Conservation (phyloP, 2,888 invertebrate genomes). For the Lasius fuliginosus region DNA sequence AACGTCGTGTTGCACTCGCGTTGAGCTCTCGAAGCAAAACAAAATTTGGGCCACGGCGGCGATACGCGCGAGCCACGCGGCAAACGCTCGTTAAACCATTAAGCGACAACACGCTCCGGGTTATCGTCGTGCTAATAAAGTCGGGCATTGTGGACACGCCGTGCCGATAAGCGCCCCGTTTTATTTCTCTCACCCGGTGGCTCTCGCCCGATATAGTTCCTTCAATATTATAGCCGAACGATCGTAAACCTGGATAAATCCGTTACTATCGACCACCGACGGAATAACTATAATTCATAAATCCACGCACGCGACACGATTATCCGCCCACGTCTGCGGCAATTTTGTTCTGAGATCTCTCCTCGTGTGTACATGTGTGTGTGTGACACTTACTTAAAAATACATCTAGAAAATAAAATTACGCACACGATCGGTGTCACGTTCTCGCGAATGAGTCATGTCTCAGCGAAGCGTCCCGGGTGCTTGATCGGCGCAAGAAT, state of each 20-base stretch:
- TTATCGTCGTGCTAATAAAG: conserved; percentile 81
- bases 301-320: conserved; percentile 3
- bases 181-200: conserved; percentile 63
- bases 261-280: neutral
- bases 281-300: conserved; percentile 5
- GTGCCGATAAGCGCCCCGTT: conserved; percentile 77
- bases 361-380: neutral
- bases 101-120: conserved; percentile 71
- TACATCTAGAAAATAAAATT: conserved; percentile 18
- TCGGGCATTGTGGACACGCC: conserved; percentile 75
- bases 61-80: conserved; percentile 26
- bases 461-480: conserved; percentile 15
- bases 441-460: conserved; percentile 30
- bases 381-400: conserved; percentile 4
- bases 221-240: neutral
- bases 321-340: too few relatives aligned
- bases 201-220: conserved; percentile 22
- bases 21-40: conserved; percentile 11
- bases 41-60: conserved; percentile 48
- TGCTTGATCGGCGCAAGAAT: conserved; percentile 32
- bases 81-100: conserved; percentile 69
- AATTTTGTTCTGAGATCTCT: neutral
- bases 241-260: conserved; percentile 8
- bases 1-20: neutral
- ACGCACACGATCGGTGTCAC: conserved; percentile 31